These are phyloP conservation scores for Tamandua tetradactyla DNA, from an alignment of 2,797 vertebrate genomes.

Conservation along the genomic window DNA sequence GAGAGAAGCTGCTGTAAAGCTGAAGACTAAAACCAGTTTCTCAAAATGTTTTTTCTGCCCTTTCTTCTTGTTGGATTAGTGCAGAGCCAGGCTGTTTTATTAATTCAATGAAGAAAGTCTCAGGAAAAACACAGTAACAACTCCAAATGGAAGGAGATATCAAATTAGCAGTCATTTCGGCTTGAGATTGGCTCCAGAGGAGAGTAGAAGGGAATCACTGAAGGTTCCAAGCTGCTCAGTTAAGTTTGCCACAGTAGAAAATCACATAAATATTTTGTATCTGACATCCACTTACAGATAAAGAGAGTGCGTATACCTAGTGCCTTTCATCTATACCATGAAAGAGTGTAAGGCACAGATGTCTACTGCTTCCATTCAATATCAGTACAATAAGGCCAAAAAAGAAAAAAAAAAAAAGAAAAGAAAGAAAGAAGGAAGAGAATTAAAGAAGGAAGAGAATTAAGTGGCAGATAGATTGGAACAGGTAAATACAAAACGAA, in stretches of 20 bases:
- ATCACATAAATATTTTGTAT: not conserved
- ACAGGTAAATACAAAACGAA: not conserved
- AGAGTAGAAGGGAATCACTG: not conserved
- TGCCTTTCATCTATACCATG: accelerated
- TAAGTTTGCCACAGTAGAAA: not conserved
- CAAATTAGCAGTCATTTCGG: not conserved
- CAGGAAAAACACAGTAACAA: not conserved
- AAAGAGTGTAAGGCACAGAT: not conserved
- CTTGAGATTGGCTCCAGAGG: not conserved
- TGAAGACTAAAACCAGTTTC: not conserved
- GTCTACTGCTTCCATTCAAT: not conserved
- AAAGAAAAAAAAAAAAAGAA: too few species aligned
- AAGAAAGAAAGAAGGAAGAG: too few species aligned
- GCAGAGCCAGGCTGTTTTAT: not conserved
- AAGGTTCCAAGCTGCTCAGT: not conserved
- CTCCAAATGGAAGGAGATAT: not conserved
- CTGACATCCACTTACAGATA: not conserved
- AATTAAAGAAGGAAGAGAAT: not conserved
- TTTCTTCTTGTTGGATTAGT: not conserved
- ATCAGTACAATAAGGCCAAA: too few species aligned
- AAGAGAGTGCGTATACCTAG: not conserved
- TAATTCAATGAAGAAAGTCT: not conserved
- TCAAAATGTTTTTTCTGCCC: not conserved
- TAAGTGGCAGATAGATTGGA: not conserved
- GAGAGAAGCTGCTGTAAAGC: not conserved